Base-by-base conservation (phyloP, 2,888 invertebrate genomes). In the Ochropacha duplaris region DNA sequence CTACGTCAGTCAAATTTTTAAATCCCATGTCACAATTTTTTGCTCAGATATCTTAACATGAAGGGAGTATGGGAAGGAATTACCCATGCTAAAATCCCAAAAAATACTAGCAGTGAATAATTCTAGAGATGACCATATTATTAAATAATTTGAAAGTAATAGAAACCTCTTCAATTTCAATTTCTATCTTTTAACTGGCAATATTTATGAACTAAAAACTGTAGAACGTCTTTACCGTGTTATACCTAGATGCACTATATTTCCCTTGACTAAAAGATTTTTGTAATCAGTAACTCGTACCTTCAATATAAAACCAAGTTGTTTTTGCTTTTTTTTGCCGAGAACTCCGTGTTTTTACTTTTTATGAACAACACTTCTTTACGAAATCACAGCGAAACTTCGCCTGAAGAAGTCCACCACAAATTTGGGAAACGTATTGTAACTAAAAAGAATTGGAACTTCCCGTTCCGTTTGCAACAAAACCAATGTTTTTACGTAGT, bases 1-100 rank as follows among this genome's bases (percentile, higher is more conserved):
- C 76, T 65, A 66, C 65, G 83, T 85, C 85, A 85, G 80, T 86
- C 85, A 84, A 73, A 76, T 55, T 67, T 57, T 31, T 9, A 6
- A 52, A 64, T 68, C 71, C 74, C 65, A 65, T 71, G 81, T 81
- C 72, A 77, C 66, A 68, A 77, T 64, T 69, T 81, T 81, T 82
- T 72, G 28, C 28, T 28, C 74, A 69, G 72, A 72, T 74, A 74
- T 59, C 78, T 78, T 81, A 78, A 80, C 81, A 71, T 71, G 72
- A 65, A 22, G 52, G 57, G 34, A 54, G 49, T 28, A 54, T 54
- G 55, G 49, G 50, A 57, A 57, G 49, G 14, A 44, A 36, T 39
- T 34, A 1, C 14, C 12, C 2, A 24, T 24, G 24, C 5, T 24
- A 24, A 24, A 24, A 24, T 24, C 24, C 5, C 24, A 24, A 4